Percentiles rank a stretch among this genome's conserved stretches.
phyloP scores from a whole-genome alignment of 2,113 vertebrate genomes.

The Petroica traversi region DNA sequence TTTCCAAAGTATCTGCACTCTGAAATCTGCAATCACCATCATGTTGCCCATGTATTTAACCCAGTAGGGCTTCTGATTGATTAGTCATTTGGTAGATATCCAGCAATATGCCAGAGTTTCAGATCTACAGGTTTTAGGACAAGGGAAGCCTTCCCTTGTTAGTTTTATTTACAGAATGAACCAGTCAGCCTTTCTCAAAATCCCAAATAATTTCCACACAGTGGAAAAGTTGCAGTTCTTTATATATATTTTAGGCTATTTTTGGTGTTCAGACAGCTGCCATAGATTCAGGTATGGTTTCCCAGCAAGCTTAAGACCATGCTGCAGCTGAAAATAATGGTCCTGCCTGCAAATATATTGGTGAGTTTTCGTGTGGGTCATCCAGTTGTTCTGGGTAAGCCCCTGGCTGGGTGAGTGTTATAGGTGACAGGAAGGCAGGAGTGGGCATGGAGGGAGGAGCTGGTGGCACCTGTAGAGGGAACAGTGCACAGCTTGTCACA shows the following conservation, averaged over 20 bases:
- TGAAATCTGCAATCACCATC: neutral
- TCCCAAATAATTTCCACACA: neutral
- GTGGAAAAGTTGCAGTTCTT: neutral
- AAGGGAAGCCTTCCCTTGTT: neutral
- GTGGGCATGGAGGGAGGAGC: neutral
- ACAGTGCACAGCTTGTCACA: fast-evolving
- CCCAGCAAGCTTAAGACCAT: neutral
- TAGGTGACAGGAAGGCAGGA: neutral
- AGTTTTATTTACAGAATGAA: neutral
- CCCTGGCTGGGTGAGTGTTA: neutral
- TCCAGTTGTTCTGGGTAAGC: neutral
- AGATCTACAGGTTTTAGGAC: neutral
- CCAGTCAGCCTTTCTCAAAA: neutral
- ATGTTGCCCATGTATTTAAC: neutral
- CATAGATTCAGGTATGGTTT: neutral
- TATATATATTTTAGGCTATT: neutral
- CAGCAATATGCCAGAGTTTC: neutral
- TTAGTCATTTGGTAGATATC: neutral
- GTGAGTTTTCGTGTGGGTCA: neutral
- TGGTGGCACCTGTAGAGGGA: fast-evolving
- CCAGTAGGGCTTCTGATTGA: neutral
- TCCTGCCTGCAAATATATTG: neutral
- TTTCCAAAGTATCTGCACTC: neutral
- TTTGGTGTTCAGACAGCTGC: neutral
- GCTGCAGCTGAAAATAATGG: neutral